Conservation (phyloP, 92 coral and sea anemone genomes). For the Phymanthus crucifer region DNA sequence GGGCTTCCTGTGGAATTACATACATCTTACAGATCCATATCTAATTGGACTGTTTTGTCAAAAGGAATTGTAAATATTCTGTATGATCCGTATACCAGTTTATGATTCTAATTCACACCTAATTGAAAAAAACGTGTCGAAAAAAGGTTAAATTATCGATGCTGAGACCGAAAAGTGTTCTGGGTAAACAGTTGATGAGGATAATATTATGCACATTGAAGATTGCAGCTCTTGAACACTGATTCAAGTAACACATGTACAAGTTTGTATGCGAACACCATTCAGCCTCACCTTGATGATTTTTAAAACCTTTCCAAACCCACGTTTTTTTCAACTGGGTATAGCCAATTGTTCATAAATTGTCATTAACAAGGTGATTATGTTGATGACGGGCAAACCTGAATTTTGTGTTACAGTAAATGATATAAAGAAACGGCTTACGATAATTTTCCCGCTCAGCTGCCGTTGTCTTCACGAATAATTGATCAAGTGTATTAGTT, state of each 20-base stretch:
- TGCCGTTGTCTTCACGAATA: background rate
- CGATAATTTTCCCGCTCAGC: background rate
- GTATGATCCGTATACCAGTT: background rate
- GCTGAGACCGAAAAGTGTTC: no score
- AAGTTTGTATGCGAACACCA: no score
- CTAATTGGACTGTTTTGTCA: background rate
- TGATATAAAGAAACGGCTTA: background rate
- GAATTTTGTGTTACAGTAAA: background rate
- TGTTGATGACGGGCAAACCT: background rate
- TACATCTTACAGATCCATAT: background rate
- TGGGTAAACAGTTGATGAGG: no score
- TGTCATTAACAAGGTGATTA: background rate
- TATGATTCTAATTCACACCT: no score
- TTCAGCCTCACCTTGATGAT: no score
- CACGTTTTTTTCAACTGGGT: no score
- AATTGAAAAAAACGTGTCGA: no score
- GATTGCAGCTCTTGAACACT: no score
- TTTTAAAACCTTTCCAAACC: no score
- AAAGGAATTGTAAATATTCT: slow-evolving; percentile 2
- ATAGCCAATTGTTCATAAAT: background rate
- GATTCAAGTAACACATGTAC: no score
- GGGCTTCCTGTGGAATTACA: slow-evolving; percentile 8
- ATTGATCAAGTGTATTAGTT: background rate
- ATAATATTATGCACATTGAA: no score
- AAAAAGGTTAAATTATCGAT: no score